These are phyloP conservation scores for Galeopterus variegatus DNA, from an alignment of 2,113 vertebrate genomes.

Conservation along the genomic window DNA sequence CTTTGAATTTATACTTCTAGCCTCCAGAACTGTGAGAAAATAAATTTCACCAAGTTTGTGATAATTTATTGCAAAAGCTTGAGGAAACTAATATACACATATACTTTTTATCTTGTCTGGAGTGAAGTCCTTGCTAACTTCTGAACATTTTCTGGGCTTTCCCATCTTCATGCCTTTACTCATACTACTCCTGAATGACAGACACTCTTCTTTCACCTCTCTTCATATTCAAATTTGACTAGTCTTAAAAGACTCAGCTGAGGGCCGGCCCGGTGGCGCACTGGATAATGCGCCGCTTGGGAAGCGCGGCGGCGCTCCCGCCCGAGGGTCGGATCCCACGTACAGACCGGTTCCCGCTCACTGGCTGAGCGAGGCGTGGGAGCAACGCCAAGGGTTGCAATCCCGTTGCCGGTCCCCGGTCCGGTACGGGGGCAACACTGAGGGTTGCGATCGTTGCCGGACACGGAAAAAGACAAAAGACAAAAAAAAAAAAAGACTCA, in stretches of 20 bases:
- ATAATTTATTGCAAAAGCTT: neutral
- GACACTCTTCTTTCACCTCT: neutral
- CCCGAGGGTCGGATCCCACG: too few species aligned
- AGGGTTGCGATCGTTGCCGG: too few species aligned
- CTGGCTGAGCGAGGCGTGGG: too few species aligned
- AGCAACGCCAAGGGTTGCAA: too few species aligned
- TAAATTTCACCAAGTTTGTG: neutral
- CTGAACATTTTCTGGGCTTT: constrained; percentile 17
- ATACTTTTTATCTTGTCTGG: neutral
- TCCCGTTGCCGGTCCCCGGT: too few species aligned
- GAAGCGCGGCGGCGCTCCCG: too few species aligned
- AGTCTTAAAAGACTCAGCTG: neutral
- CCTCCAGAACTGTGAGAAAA: neutral
- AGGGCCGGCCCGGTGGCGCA: too few species aligned
- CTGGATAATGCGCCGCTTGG: too few species aligned
- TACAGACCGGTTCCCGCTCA: too few species aligned
- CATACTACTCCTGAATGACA: neutral
- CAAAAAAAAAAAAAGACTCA: neutral
- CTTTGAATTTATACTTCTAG: neutral
- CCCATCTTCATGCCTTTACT: neutral
- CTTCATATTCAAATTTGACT: constrained; percentile 21
- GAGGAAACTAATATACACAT: neutral
- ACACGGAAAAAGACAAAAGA: too few species aligned
- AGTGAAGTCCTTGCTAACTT: constrained; percentile 16
- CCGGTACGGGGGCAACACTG: too few species aligned